A percentile compares a stretch with the other conserved stretches of the same genome.
phyloP scores from a whole-genome alignment of 2,888 invertebrate species.

The Heliconius cydno region DNA sequence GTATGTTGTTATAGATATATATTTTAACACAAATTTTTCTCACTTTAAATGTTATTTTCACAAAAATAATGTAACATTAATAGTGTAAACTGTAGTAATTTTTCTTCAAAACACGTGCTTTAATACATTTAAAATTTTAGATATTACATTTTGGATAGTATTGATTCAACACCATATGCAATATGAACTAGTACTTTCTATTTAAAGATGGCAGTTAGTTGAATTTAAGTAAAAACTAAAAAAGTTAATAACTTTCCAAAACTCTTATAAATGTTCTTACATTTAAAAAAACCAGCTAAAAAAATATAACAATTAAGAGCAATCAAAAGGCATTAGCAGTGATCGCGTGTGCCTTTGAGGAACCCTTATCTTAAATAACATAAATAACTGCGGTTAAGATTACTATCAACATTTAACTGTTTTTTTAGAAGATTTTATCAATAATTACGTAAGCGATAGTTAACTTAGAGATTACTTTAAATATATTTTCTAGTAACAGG shows the following conservation, averaged over 20 bases:
- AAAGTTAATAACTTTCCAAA: not conserved
- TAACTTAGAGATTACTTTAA: not conserved
- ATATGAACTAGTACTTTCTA: too few species aligned
- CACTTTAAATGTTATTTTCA: not conserved
- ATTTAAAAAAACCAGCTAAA: not conserved
- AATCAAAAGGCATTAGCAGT: not conserved
- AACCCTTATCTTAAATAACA: not conserved
- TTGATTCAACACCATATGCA: too few species aligned
- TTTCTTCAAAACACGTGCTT: not conserved
- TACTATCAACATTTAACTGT: not conserved
- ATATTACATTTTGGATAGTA: too few species aligned
- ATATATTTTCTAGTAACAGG: not conserved
- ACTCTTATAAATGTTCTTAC: not conserved
- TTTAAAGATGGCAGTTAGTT: too few species aligned
- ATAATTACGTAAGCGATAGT: conserved; percentile 6
- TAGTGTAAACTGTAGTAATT: not conserved
- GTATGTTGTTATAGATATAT: too few species aligned
- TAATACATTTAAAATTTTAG: not conserved
- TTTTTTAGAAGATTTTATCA: conserved; percentile 10
- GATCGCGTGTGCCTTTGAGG: not conserved
- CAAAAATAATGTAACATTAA: not conserved
- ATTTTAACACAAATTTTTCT: not conserved
- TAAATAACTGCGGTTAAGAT: conserved; percentile 12
- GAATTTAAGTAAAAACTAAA: not conserved
- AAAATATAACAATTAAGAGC: not conserved